Evolutionary conservation across 2,888 invertebrate genomes (phyloP).

Genomic region (Pristionchus maxplancki): DNA sequence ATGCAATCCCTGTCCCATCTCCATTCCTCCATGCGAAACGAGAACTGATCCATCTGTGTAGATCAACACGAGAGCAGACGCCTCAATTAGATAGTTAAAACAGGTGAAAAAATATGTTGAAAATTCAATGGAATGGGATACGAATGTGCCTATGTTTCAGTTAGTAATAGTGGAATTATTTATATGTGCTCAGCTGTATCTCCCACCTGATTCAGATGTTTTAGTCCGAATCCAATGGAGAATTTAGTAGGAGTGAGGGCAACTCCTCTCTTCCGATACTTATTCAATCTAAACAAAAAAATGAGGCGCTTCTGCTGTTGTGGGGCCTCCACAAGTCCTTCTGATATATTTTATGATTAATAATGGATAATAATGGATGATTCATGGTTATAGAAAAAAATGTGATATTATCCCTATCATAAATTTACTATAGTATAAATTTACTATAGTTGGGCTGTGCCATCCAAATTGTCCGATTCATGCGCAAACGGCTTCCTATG

Average conservation of each 20-base stretch:
- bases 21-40: conserved; percentile 89
- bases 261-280: conserved; percentile 72
- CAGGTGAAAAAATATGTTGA: neutral
- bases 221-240: conserved; percentile 77
- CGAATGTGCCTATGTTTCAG: neutral
- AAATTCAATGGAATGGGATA: neutral
- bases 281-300: conserved; percentile 64
- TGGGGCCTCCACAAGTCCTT: too few species aligned
- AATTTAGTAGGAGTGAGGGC: conserved; percentile 75
- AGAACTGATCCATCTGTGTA: conserved; percentile 88
- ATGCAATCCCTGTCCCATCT: conserved; percentile 97
- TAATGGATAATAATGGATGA: too few species aligned
- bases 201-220: conserved; percentile 75
- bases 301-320: too few species aligned
- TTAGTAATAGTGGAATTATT: too few species aligned
- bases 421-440: too few species aligned
- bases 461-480: too few species aligned
- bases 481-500: neutral
- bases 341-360: too few species aligned
- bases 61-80: conserved; percentile 90
- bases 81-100: conserved; percentile 76
- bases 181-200: neutral
- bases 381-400: too few species aligned
- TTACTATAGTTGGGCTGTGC: too few species aligned
- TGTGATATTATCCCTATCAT: too few species aligned